phyloP scores from a whole-genome alignment of 2,113 vertebrate genomes.

The Craseonycteris thonglongyai region DNA sequence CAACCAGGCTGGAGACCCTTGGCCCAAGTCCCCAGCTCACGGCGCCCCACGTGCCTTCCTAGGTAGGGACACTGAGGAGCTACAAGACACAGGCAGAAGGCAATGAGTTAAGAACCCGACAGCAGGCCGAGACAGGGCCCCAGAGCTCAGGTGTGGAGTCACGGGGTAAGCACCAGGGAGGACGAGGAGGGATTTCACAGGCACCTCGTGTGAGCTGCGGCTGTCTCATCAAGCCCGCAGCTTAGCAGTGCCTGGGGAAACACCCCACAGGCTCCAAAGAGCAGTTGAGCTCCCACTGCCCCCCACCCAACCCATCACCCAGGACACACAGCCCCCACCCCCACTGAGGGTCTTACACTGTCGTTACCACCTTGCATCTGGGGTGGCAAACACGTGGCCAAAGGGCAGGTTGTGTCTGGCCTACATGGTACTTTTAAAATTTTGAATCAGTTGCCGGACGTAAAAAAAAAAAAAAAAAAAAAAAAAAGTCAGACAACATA shows the following conservation, averaged over 20 bases:
- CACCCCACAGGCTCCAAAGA: accelerated
- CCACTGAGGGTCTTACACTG: accelerated
- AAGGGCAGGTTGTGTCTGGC: background rate
- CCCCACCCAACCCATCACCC: background rate
- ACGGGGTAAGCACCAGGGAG: background rate
- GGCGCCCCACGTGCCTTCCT: background rate
- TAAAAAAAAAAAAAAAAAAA: too few relatives aligned
- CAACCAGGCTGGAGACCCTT: background rate
- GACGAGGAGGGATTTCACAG: background rate
- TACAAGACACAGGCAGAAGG: background rate
- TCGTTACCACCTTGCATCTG: background rate
- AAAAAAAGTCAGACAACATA: background rate
- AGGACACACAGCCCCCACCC: too few relatives aligned
- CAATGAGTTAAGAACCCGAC: background rate
- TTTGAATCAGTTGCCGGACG: background rate
- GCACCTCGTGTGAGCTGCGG: accelerated
- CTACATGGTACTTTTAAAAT: background rate
- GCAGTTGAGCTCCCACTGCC: background rate
- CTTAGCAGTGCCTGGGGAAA: background rate
- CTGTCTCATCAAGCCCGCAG: background rate
- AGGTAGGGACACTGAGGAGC: background rate
- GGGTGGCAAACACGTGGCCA: background rate
- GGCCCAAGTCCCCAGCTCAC: background rate
- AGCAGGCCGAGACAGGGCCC: background rate
- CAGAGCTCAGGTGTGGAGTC: background rate